Evolutionary conservation across 2,888 invertebrate genomes (phyloP).

Genomic region (Scaptomyza polygonia): DNA sequence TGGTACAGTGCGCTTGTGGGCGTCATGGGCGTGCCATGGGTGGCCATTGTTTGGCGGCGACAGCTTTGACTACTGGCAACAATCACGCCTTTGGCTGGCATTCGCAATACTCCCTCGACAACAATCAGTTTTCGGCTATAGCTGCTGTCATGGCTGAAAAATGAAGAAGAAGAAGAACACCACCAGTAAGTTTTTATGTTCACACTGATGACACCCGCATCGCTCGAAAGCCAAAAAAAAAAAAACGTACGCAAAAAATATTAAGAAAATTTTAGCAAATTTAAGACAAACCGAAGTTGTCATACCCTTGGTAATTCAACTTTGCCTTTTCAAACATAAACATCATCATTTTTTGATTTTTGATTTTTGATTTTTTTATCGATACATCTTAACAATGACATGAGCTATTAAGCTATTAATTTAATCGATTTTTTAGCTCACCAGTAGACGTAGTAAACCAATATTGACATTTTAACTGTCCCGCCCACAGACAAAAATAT

Average conservation of each 20-base stretch:
- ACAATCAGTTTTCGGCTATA: conserved; percentile 13
- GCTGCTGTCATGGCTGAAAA: conserved; percentile 33
- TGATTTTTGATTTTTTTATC: no score
- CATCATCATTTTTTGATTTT: no score
- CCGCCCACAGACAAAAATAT: no score
- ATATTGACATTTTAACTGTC: no score
- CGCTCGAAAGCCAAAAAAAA: conserved; percentile 20
- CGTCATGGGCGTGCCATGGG: conserved; percentile 63
- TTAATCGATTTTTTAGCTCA: no score
- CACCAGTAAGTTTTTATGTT: conserved; percentile 22
- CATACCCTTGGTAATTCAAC: neutral
- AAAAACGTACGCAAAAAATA: conserved; percentile 15
- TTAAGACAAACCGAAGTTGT: neutral
- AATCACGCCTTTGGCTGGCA: conserved; percentile 34
- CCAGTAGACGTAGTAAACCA: no score
- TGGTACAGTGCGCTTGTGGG: conserved; percentile 60
- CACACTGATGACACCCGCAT: conserved; percentile 15
- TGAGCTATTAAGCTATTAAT: no score
- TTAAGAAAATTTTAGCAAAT: neutral
- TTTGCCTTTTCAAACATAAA: no score
- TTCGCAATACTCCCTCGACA: conserved; percentile 25
- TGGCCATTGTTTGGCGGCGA: conserved; percentile 42
- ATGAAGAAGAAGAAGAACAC: neutral
- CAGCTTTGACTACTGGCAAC: conserved; percentile 9
- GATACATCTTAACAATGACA: no score